Evolutionary conservation across 2,888 invertebrate genomes (phyloP).

Genomic region (Ormyrus rosae): DNA sequence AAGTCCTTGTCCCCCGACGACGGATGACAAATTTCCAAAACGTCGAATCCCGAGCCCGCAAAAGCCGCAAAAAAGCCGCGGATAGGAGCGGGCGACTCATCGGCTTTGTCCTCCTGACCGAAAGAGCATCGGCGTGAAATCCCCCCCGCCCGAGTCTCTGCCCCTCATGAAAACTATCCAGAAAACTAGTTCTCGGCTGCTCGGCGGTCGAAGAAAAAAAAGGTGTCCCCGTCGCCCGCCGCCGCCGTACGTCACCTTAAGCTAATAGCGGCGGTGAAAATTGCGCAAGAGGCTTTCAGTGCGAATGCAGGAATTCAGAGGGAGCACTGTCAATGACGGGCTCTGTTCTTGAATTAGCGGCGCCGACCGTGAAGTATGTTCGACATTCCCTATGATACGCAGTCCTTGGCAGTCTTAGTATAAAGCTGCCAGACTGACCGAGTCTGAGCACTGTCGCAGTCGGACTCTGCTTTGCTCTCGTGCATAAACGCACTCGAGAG

Average conservation of each 20-base stretch:
- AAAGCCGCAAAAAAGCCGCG: too few species aligned
- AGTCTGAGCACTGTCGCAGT: conserved; percentile 15
- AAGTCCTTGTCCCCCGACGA: too few species aligned
- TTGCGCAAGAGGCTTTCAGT: conserved; percentile 32
- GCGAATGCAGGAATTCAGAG: conserved; percentile 31
- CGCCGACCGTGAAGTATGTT: conserved; percentile 64
- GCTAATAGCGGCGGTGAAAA: neutral
- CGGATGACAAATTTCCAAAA: too few species aligned
- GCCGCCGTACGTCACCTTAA: conserved; percentile 1
- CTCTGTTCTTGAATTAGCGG: conserved; percentile 68
- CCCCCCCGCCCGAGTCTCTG: too few species aligned
- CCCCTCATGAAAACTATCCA: too few species aligned
- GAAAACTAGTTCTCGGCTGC: neutral
- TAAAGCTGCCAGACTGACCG: conserved; percentile 47
- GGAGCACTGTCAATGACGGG: conserved; percentile 64
- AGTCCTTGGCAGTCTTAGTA: conserved; percentile 59
- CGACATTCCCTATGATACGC: conserved; percentile 61
- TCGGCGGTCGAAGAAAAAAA: neutral
- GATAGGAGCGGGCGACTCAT: too few species aligned
- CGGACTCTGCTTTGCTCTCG: neutral
- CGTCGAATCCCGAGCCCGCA: too few species aligned
- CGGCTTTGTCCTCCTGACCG: too few species aligned
- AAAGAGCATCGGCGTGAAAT: too few species aligned
- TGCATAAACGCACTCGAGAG: too few species aligned
- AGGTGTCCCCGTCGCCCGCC: neutral